Conservation (phyloP, 2,113 vertebrate species). For the Cinclus mexicanus region DNA sequence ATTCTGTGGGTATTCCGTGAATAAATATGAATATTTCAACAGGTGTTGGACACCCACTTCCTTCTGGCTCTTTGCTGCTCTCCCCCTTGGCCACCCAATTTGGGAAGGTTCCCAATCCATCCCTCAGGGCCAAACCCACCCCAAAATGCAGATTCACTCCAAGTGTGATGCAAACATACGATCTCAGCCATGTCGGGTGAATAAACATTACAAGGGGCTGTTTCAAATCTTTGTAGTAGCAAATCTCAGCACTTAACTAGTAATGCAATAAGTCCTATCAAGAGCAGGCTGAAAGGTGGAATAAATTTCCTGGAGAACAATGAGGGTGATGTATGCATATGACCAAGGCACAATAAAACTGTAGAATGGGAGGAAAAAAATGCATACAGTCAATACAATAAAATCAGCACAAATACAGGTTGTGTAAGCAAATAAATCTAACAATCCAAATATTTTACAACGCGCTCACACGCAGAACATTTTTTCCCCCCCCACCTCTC, state of each 20-base stretch:
- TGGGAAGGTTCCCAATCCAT: accelerated
- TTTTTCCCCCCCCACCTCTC: neutral
- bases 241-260: constrained; percentile 71
- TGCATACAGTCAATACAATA: constrained; percentile 78
- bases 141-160: neutral
- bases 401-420: constrained; percentile 77
- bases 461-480: neutral
- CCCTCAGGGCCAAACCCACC: neutral
- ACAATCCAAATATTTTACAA: constrained; percentile 75
- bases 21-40: neutral
- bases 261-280: constrained; percentile 76
- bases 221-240: constrained; percentile 60
- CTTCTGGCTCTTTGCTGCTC: neutral
- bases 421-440: constrained; percentile 80
- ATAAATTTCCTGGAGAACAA: constrained; percentile 80
- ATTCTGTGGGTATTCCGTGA: accelerated
- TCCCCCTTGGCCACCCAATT: neutral
- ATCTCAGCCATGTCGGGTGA: constrained; percentile 17
- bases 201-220: constrained; percentile 57
- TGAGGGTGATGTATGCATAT: constrained; percentile 77
- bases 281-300: constrained; percentile 72
- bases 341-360: constrained; percentile 79
- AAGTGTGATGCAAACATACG: neutral
- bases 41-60: neutral
- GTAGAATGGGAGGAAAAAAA: constrained; percentile 73